Conservation (phyloP, 2,797 vertebrate species). For the Galagoides demidoff region DNA sequence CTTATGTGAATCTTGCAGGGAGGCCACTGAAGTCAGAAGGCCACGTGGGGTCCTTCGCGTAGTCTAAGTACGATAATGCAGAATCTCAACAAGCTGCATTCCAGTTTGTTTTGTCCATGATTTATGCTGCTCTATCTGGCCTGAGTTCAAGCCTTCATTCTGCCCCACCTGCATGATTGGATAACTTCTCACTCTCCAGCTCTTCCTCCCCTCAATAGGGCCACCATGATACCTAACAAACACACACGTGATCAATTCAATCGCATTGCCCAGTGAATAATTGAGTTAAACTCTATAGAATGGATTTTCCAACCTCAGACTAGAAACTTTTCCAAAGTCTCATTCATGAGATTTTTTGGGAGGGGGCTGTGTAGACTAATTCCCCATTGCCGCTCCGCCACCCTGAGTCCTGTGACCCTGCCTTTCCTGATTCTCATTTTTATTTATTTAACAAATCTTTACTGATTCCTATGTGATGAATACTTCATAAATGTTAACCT, state of each 20-base stretch:
- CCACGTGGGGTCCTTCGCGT: neutral
- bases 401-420: neutral
- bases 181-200: neutral
- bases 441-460: neutral
- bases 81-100: neutral
- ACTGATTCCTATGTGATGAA: neutral
- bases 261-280: neutral
- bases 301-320: neutral
- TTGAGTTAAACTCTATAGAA: neutral
- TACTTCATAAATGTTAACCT: neutral
- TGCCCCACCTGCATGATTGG: neutral
- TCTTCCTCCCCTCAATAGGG: neutral
- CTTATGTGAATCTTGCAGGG: neutral
- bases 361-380: neutral
- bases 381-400: neutral
- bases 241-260: neutral
- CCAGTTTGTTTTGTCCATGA: neutral
- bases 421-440: neutral
- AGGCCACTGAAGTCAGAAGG: neutral
- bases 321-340: neutral
- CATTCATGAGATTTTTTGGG: neutral
- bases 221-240: neutral
- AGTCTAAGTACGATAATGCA: neutral
- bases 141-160: neutral
- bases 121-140: neutral